Conservation (phyloP, 2,797 vertebrate genomes). For the Aldrovandia affinis region DNA sequence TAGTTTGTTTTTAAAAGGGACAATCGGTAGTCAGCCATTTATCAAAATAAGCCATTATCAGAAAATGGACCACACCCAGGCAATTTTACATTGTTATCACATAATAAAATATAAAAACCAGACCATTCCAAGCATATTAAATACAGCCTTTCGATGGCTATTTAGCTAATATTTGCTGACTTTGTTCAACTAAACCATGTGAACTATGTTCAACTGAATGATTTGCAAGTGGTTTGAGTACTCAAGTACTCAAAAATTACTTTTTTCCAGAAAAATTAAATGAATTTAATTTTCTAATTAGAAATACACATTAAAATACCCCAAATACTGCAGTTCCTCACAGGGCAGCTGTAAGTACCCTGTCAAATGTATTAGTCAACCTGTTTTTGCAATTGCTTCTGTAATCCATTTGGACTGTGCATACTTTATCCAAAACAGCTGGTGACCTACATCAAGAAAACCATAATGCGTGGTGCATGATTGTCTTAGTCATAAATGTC, state of each 20-base stretch:
- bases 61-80: neutral
- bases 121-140: neutral
- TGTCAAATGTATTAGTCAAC: conserved; percentile 3
- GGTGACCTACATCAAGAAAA: conserved; percentile 37
- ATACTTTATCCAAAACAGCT: conserved; percentile 35
- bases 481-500: conserved; percentile 18
- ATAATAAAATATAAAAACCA: neutral
- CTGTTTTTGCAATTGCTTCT: conserved; percentile 31
- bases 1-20: no score
- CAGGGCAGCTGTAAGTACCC: neutral
- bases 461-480: neutral
- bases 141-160: neutral
- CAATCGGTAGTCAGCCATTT: neutral
- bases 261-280: neutral
- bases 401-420: conserved; percentile 25
- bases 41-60: neutral
- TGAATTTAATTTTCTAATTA: neutral
- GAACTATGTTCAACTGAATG: neutral
- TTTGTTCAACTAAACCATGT: no score
- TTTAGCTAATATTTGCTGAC: neutral
- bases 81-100: neutral
- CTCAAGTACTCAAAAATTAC: neutral
- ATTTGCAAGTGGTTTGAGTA: neutral
- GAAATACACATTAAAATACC: neutral
- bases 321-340: neutral